Percentiles rank a stretch among this genome's conserved stretches.
Conservation (phyloP, 1,140 invertebrate species). For the Ooceraea biroi region DNA sequence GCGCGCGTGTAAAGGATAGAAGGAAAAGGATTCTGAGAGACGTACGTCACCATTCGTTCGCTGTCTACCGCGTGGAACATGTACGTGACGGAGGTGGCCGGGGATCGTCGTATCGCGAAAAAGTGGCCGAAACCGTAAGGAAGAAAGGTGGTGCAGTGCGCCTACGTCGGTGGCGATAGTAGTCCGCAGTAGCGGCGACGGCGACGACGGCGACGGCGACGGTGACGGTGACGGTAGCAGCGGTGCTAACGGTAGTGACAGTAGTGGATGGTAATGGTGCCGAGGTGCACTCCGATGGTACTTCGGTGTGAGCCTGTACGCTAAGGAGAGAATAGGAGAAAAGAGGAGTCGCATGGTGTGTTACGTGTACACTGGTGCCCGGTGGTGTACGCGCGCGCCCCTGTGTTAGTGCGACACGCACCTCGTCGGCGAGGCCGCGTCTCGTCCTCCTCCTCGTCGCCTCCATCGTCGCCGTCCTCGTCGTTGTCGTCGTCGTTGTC, state of each 20-base stretch:
- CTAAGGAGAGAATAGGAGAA: not conserved
- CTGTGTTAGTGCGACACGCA: slow-evolving; percentile 65
- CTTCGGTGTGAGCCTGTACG: slow-evolving; percentile 57
- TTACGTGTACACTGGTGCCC: slow-evolving; percentile 16
- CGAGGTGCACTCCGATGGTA: slow-evolving; percentile 62
- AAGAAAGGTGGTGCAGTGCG: slow-evolving; percentile 58
- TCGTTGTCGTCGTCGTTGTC: slow-evolving; percentile 17
- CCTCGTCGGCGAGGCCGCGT: slow-evolving; percentile 60
- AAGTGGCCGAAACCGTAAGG: slow-evolving; percentile 73
- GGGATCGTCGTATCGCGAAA: slow-evolving; percentile 54
- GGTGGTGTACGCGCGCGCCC: slow-evolving; percentile 29
- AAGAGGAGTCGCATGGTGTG: not conserved
- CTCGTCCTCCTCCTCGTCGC: slow-evolving; percentile 43
- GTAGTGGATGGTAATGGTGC: slow-evolving; percentile 38
- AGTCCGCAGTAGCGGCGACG: slow-evolving; percentile 39
- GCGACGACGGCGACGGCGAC: slow-evolving; percentile 25
- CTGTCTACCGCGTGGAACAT: slow-evolving; percentile 63
- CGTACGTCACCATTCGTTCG: not conserved
- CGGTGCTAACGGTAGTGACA: slow-evolving; percentile 9
- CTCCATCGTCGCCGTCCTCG: slow-evolving; percentile 17
- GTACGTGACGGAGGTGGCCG: slow-evolving; percentile 56
- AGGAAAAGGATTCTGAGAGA: no score
- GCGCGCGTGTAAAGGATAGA: slow-evolving; percentile 18
- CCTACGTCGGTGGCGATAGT: slow-evolving; percentile 62
- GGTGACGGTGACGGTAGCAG: slow-evolving; percentile 29